A percentile compares a stretch with the other conserved stretches of the same genome.
Evolutionary conservation across 2,113 vertebrate genomes (phyloP).

Genomic region (Jacana jacana): DNA sequence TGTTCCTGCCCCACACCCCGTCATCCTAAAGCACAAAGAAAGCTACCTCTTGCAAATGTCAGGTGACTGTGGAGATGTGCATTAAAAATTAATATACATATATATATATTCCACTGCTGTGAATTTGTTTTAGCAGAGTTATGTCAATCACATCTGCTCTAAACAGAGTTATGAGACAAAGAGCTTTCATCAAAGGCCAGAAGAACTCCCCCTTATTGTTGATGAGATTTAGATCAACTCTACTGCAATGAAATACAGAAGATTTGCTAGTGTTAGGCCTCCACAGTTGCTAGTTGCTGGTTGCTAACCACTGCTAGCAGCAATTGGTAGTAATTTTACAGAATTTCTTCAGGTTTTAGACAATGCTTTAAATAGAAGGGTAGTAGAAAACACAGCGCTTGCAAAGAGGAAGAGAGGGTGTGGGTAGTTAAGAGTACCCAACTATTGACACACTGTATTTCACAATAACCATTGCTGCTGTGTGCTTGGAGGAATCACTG

Average conservation of each 20-base stretch:
- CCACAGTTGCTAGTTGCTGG: not conserved
- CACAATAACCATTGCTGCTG: not conserved
- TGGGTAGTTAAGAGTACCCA: not conserved
- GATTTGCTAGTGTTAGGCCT: not conserved
- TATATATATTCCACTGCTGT: not conserved
- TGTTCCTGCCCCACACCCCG: not conserved
- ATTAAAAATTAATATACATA: not conserved
- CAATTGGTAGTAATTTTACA: not conserved
- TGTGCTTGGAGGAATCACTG: not conserved
- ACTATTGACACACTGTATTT: not conserved
- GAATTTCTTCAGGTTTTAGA: slow-evolving; percentile 1
- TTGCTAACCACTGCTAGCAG: not conserved
- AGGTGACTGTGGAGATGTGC: not conserved
- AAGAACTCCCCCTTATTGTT: not conserved
- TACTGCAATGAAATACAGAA: not conserved
- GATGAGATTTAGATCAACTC: not conserved
- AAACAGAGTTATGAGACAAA: not conserved
- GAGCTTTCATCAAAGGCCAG: not conserved
- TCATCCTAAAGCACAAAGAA: not conserved
- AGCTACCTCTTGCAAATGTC: not conserved
- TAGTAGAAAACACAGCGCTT: not conserved
- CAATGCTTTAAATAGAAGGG: not conserved
- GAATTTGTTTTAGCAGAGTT: not conserved
- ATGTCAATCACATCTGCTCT: not conserved
- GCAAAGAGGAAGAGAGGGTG: not conserved